Evolutionary conservation across 2,888 invertebrate genomes (phyloP).

Genomic region (Deroplatys truncata): DNA sequence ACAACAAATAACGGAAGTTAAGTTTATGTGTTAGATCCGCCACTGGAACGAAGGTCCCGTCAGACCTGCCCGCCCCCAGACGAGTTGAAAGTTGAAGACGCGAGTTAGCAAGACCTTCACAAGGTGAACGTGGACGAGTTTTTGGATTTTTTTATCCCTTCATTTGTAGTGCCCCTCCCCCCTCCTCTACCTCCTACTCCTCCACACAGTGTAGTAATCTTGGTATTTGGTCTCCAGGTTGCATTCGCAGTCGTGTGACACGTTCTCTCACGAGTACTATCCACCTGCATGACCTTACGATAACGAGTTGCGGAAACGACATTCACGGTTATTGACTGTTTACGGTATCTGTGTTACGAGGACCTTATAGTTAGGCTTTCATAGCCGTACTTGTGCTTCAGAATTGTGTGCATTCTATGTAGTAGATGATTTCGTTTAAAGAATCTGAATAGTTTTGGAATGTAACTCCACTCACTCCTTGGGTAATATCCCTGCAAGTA

Average conservation of each 20-base stretch:
- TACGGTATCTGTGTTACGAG: too few relatives aligned
- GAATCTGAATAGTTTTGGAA: too few relatives aligned
- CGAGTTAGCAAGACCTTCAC: conserved; percentile 15
- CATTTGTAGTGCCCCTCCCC: conserved; percentile 4
- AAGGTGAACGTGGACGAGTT: conserved; percentile 26
- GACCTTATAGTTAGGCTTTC: too few relatives aligned
- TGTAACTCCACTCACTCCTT: too few relatives aligned
- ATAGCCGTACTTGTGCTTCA: too few relatives aligned
- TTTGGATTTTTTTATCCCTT: conserved; percentile 24
- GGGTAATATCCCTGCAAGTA: too few relatives aligned
- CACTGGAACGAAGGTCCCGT: neutral
- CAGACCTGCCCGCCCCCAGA: neutral
- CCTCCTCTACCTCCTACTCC: neutral
- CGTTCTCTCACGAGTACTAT: neutral
- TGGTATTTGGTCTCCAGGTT: neutral
- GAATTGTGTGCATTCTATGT: too few relatives aligned
- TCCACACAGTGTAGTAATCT: neutral
- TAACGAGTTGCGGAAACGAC: too few relatives aligned
- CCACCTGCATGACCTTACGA: neutral
- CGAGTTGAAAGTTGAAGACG: conserved; percentile 17
- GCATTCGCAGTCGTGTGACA: neutral
- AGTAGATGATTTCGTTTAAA: too few relatives aligned
- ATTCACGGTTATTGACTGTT: too few relatives aligned
- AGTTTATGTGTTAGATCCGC: neutral
- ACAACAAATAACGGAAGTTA: too few relatives aligned